These are phyloP conservation scores for Nanorana parkeri DNA, from an alignment of 2,113 vertebrate genomes.

Conservation along the genomic window DNA sequence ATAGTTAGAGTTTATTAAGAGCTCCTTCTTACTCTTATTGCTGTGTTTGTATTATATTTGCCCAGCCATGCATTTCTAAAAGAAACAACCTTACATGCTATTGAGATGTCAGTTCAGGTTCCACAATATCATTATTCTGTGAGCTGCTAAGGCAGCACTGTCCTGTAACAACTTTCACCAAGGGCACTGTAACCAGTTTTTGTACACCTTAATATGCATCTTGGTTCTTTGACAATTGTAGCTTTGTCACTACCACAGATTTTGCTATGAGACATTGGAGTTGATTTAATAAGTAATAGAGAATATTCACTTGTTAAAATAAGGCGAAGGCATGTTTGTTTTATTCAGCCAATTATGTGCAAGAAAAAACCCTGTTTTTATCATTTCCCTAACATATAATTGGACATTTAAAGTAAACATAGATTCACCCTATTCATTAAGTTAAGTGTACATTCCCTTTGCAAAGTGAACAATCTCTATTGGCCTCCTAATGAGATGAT, in stretches of 20 bases:
- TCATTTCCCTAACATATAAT: too few relatives aligned
- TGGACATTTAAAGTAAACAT: too few relatives aligned
- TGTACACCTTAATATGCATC: background rate
- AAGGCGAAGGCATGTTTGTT: too few relatives aligned
- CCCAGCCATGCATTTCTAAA: background rate
- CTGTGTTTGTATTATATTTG: slow-evolving; percentile 21
- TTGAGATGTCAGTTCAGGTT: slow-evolving; percentile 17
- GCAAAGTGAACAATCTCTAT: too few relatives aligned
- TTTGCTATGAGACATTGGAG: too few relatives aligned
- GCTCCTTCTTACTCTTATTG: background rate
- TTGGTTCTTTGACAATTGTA: background rate
- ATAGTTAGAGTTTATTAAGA: background rate
- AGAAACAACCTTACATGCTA: slow-evolving; percentile 4
- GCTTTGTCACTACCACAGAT: background rate
- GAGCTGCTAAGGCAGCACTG: background rate
- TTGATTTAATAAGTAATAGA: too few relatives aligned
- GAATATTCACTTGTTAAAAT: too few relatives aligned
- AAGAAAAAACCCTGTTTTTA: too few relatives aligned
- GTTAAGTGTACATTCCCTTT: too few relatives aligned
- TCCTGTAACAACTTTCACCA: background rate
- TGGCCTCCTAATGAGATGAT: too few relatives aligned
- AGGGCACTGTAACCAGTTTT: background rate
- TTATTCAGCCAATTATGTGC: too few relatives aligned
- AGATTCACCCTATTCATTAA: too few relatives aligned
- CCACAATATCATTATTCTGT: background rate